Percentiles rank a stretch among this genome's conserved stretches.
Conservation (phyloP, 2,888 invertebrate species). For the Hydriomena furcata region DNA sequence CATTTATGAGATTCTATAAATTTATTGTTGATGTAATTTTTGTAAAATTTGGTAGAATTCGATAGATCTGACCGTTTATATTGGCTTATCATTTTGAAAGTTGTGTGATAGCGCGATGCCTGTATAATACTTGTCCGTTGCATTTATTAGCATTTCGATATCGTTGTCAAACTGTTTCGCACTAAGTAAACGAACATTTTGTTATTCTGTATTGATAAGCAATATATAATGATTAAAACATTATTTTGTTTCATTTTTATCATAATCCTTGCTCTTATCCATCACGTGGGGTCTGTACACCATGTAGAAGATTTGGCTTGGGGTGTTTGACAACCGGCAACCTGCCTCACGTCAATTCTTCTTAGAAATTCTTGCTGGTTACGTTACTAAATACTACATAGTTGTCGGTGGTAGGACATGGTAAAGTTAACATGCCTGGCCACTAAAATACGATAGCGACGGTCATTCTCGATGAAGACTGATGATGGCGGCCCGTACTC, state of each 20-base stretch:
- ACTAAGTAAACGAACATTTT: conserved; percentile 73
- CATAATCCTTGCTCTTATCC: no score
- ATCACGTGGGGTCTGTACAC: no score
- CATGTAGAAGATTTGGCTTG: no score
- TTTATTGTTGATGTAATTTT: conserved; percentile 71
- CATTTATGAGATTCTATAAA: conserved; percentile 77
- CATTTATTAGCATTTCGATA: conserved; percentile 82
- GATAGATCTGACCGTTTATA: conserved; percentile 69
- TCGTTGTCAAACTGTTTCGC: conserved; percentile 68
- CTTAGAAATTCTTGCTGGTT: no score
- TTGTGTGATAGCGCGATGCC: conserved; percentile 79
- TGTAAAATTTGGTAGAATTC: conserved; percentile 69
- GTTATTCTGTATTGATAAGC: conserved; percentile 82
- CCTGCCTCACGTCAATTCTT: no score
- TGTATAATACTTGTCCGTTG: conserved; percentile 69
- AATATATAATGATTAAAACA: conserved; percentile 79
- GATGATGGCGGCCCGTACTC: no score
- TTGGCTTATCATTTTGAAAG: conserved; percentile 69
- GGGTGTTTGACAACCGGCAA: no score
- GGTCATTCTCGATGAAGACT: no score
- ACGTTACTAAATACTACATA: no score
- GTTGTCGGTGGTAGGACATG: no score
- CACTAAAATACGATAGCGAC: no score
- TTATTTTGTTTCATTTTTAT: conserved; percentile 44
- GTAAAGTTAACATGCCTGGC: no score